Evolutionary conservation across 2,888 invertebrate genomes (phyloP).

Genomic region (Platerodrilus igneus): DNA sequence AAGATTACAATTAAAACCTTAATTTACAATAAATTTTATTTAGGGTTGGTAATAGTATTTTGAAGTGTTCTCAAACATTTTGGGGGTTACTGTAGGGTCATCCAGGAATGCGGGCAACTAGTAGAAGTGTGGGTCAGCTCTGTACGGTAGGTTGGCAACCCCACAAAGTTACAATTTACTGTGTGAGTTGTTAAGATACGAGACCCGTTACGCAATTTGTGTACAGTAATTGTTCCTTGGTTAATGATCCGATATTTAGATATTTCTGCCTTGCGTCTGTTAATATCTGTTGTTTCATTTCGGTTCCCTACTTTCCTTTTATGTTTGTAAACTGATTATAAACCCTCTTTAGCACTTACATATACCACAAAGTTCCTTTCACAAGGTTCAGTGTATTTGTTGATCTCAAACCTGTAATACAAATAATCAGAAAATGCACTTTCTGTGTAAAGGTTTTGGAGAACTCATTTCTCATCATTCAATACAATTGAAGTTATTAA

Average conservation of each 20-base stretch:
- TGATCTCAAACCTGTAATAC: too few species aligned
- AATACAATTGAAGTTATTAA: too few species aligned
- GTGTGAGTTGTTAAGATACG: constrained; percentile 29
- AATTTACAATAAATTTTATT: too few species aligned
- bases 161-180: constrained; percentile 27
- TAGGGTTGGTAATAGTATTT: too few species aligned
- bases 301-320: constrained; percentile 22
- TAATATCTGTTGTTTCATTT: constrained; percentile 26
- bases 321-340: constrained; percentile 17
- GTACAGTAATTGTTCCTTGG: constrained; percentile 29
- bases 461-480: too few species aligned
- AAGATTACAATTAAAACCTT: too few species aligned
- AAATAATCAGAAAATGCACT: too few species aligned
- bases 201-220: constrained; percentile 28
- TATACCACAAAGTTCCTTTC: too few species aligned
- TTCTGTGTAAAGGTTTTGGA: too few species aligned
- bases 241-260: constrained; percentile 29
- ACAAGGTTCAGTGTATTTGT: too few species aligned
- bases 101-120: constrained; percentile 20
- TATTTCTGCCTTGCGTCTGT: constrained; percentile 25
- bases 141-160: constrained; percentile 21
- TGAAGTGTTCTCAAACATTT: too few species aligned
- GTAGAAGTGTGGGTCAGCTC: constrained; percentile 20
- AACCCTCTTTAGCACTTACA: too few species aligned
- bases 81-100: constrained; percentile 17